A percentile compares a stretch with the other conserved stretches of the same genome.
Conservation (phyloP, 1,140 invertebrate genomes). For the Littorina saxatilis region DNA sequence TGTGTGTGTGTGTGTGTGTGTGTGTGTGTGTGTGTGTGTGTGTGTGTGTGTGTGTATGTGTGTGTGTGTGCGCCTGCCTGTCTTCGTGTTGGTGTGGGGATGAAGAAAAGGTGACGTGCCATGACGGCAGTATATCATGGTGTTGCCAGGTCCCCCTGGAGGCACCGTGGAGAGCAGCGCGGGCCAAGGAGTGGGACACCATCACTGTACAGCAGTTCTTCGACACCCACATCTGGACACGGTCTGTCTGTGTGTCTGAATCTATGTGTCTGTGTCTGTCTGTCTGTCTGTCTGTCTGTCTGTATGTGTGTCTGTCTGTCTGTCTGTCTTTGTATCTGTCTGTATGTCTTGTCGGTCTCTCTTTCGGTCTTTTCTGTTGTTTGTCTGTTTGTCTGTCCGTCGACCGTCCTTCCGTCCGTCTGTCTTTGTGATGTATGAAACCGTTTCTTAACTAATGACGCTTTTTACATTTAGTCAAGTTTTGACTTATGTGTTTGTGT, state of each 20-base stretch:
- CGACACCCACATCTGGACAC: conserved; percentile 71
- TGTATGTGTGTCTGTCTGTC: no score
- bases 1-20: conserved; percentile 16
- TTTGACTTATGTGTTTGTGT: no score
- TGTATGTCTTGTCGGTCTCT: no score
- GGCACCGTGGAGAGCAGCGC: conserved; percentile 73
- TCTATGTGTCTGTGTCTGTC: background rate
- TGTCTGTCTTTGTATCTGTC: no score
- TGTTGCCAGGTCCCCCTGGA: conserved; percentile 68
- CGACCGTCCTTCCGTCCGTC: background rate
- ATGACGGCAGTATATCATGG: no score
- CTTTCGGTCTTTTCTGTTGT: no score
- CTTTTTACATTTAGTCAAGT: no score
- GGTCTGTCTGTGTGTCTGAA: conserved; percentile 51
- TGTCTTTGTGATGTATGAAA: background rate
- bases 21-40: background rate
- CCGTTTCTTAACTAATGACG: conserved; percentile 9
- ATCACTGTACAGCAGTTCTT: conserved; percentile 74
- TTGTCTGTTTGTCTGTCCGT: no score
- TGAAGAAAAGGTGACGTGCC: background rate
- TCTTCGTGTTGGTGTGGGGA: background rate
- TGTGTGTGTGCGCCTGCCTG: conserved; percentile 10
- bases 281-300: background rate
- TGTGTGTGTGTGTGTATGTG: conserved; percentile 17
- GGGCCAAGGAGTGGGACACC: conserved; percentile 74